Conservation (phyloP, 2,888 invertebrate genomes). For the Drosophila paramelanica region DNA sequence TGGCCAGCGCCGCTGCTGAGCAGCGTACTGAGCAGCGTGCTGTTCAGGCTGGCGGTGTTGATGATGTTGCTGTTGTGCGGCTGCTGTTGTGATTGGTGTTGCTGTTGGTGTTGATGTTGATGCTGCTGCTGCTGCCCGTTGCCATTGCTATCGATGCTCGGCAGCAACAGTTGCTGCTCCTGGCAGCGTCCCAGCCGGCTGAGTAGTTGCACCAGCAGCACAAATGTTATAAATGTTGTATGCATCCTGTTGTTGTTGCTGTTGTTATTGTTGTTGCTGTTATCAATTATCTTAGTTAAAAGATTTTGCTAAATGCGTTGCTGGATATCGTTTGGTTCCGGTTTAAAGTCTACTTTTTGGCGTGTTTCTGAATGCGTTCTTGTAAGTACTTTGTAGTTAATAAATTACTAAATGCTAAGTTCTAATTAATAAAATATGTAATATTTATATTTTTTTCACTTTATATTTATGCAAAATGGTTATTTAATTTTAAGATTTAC, state of each 20-base stretch:
- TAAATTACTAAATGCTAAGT: constrained; percentile 70
- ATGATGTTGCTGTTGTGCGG: constrained; percentile 39
- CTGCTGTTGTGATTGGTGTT: constrained; percentile 48
- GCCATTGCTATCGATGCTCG: constrained; percentile 47
- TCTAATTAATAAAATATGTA: constrained; percentile 47
- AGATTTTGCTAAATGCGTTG: constrained; percentile 42
- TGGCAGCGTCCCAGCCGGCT: constrained; percentile 52
- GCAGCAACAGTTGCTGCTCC: constrained; percentile 59
- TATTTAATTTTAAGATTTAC: neutral
- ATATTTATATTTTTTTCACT: constrained; percentile 24
- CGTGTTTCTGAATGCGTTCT: constrained; percentile 52
- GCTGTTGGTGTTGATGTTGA: constrained; percentile 38
- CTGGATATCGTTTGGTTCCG: constrained; percentile 34
- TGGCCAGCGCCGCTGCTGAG: constrained; percentile 29
- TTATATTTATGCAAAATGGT: constrained; percentile 30
- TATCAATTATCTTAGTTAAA: constrained; percentile 10
- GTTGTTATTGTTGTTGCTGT: constrained; percentile 4
- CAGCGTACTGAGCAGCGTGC: constrained; percentile 73
- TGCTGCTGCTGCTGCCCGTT: constrained; percentile 40
- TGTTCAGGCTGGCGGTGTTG: constrained; percentile 57
- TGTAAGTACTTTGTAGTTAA: constrained; percentile 73
- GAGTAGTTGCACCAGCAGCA: constrained; percentile 53
- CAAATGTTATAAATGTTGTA: constrained; percentile 34
- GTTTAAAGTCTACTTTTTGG: constrained; percentile 76
- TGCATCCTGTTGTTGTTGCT: constrained; percentile 36